These are phyloP conservation scores for Dipodomys spectabilis DNA, from an alignment of 2,113 vertebrate genomes.

Conservation along the genomic window DNA sequence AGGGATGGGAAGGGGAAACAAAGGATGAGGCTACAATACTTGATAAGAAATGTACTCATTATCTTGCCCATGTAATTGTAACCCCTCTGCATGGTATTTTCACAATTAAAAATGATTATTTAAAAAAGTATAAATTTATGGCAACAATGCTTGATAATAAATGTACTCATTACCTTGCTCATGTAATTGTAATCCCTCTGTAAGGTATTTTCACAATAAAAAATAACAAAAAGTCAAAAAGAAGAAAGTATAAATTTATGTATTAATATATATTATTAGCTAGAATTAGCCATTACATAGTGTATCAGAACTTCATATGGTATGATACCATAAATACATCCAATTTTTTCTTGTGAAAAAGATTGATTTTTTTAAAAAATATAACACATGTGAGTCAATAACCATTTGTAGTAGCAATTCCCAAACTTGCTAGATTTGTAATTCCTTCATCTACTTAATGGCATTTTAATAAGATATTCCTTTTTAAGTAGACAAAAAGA, in stretches of 20 bases:
- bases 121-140: no score
- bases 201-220: no score
- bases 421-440: background rate
- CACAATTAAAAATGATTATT: no score
- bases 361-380: background rate
- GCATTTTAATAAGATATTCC: background rate
- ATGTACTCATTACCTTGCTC: no score
- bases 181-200: no score
- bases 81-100: no score
- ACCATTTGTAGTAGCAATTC: background rate
- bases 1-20: no score
- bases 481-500: constrained; percentile 12
- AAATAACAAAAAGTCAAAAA: no score
- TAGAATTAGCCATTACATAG: background rate
- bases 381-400: background rate
- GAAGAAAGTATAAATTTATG: background rate
- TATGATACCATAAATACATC: background rate
- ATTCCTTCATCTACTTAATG: background rate
- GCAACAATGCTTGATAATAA: no score
- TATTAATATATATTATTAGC: background rate
- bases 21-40: no score
- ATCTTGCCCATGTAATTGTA: no score
- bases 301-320: background rate
- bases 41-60: no score
- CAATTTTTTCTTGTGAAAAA: background rate